Base-by-base conservation (phyloP, 1,140 invertebrate species). In the Aricia agestis region DNA sequence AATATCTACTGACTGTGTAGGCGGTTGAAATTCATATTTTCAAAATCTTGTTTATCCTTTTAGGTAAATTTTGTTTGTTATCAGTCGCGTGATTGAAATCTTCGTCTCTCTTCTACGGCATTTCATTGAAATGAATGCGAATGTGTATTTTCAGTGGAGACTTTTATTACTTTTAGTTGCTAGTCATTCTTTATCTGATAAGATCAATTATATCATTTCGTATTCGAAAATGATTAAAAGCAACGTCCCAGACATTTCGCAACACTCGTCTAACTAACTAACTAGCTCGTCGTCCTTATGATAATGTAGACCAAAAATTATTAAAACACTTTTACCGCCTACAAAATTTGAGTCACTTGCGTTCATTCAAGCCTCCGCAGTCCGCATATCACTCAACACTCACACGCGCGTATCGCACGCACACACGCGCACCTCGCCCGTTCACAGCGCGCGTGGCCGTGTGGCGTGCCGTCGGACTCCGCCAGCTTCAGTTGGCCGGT, bases 351-450 rank as follows among this genome's bases (percentile, higher is more conserved):
- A 86, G 74, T 84, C 72, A 73, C 77, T 78, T 75, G 75, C 80
- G 81, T 80, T 80, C 84, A 87, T 85, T 84, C 82, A 87, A 87
- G 85, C 86, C 86, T 88, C 74, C 74, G 68, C 70, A 71, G 84
- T 88, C 74, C 74, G 68, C 70, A 71, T 69, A 58, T 74, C 72
- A 57, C 73, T 70, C 13, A 13, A 65, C 72, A 78, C 74, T 72
- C 74, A 77, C 17, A 41, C 68, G 72, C 68, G 69, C 69, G 74
- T 63, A 70, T 69, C 65, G 76, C 73, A 76, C 73, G 67, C 78
- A 78, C 78, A 77, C 76, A 79, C 66, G 18, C 36, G 68, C 69
- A 67, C 66, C 74, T 69, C 77, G 74, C 78, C 79, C 78, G 80
- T 69, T 81, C 71, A 80, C 78, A 76, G 75, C 73, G n/a, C 65